Percentiles rank a stretch among this genome's conserved stretches.
Evolutionary conservation across 2,797 vertebrate species (phyloP).

Genomic region (Lagocephalus sceleratus): DNA sequence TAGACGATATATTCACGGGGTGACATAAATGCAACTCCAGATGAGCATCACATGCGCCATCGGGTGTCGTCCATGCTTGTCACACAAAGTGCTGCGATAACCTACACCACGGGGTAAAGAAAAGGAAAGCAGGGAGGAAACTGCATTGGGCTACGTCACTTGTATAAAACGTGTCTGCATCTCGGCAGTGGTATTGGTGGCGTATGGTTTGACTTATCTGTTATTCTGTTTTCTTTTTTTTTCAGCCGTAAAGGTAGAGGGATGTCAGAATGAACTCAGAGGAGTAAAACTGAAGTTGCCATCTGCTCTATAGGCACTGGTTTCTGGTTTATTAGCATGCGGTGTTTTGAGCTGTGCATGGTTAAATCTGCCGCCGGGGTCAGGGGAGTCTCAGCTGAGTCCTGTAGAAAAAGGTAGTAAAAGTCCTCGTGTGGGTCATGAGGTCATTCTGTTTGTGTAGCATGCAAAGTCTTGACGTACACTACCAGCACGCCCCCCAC

Average conservation of each 20-base stretch:
- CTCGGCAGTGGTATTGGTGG: conserved; percentile 62
- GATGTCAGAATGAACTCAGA: conserved; percentile 40
- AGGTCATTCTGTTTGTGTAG: conserved; percentile 67
- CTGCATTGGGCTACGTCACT: conserved; percentile 27
- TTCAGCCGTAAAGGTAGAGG: conserved; percentile 37
- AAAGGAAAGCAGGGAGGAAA: conserved; percentile 39
- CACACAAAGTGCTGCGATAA: conserved; percentile 54
- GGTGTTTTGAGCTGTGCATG: conserved; percentile 24
- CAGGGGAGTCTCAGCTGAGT: too few species aligned
- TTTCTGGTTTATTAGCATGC: conserved; percentile 67
- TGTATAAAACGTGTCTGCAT: conserved; percentile 55
- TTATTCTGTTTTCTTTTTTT: conserved; percentile 17
- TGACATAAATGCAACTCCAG: conserved; percentile 23
- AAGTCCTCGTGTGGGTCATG: conserved; percentile 56
- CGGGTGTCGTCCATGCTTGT: conserved; percentile 61
- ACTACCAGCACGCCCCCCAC: conserved; percentile 31
- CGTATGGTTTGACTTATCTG: conserved; percentile 16
- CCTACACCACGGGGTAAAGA: conserved; percentile 55
- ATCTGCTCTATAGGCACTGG: conserved; percentile 63
- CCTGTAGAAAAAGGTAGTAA: conserved; percentile 55
- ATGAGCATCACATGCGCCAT: conserved; percentile 39
- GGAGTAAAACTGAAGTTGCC: conserved; percentile 54
- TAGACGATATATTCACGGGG: conserved; percentile 57
- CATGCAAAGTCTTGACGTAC: conserved; percentile 61
- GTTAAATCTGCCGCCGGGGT: too few species aligned